Percentiles rank a stretch among this genome's conserved stretches.
These are phyloP conservation scores for Mesorhabditis spiculigera DNA, from an alignment of 2,888 invertebrate genomes.

Conservation along the genomic window DNA sequence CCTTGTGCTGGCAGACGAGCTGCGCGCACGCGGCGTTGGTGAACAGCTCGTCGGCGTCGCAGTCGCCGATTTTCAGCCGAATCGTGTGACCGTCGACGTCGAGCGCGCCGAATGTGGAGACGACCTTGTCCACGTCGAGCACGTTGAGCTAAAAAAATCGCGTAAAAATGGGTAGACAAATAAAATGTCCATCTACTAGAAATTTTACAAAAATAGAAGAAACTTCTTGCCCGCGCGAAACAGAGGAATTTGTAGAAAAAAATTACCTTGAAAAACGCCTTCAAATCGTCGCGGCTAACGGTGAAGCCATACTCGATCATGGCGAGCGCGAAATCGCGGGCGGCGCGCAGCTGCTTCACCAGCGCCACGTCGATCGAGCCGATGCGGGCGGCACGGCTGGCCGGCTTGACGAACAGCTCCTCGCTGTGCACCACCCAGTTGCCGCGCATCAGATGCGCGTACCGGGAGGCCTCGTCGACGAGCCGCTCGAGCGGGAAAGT, in stretches of 20 bases:
- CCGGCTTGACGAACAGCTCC: constrained; percentile 1
- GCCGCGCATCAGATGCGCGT: neutral
- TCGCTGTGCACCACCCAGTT: constrained; percentile 1
- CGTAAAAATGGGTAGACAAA: too few relatives aligned
- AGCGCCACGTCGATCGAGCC: too few relatives aligned
- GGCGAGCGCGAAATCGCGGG: neutral
- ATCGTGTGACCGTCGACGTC: constrained; percentile 8
- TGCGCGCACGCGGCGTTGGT: too few relatives aligned
- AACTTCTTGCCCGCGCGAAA: too few relatives aligned
- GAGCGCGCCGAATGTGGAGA: constrained; percentile 24
- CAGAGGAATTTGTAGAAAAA: too few relatives aligned
- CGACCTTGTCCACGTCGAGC: constrained; percentile 27
- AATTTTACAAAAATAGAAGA: too few relatives aligned
- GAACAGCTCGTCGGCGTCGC: too few relatives aligned
- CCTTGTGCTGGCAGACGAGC: too few relatives aligned
- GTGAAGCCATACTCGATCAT: neutral
- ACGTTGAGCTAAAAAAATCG: constrained; percentile 27
- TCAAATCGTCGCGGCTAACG: neutral
- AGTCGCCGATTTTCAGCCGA: constrained; percentile 1
- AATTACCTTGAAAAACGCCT: neutral
- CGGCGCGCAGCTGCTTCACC: neutral
- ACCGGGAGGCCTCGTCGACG: neutral
- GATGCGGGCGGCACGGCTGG: neutral
- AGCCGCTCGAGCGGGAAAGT: neutral
- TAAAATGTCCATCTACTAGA: too few relatives aligned